Base-by-base conservation (phyloP, 2,113 vertebrate species). In the Climacteris rufus region DNA sequence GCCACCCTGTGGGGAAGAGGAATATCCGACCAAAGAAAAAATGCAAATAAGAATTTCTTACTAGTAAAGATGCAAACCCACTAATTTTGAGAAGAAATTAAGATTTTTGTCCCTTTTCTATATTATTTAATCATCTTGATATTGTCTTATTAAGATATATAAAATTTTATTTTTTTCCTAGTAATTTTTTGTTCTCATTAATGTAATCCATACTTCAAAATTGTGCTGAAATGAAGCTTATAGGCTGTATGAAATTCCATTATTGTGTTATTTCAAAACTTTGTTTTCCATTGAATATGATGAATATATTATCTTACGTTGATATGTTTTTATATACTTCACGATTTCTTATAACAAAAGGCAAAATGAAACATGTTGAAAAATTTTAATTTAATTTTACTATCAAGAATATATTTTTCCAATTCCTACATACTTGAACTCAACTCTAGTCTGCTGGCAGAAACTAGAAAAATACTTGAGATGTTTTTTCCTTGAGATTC, bases 1-100 rank as follows among this genome's bases (percentile, higher is more conserved):
- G 94, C 97, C 98, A 95, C 93, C 98, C 91, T 77, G 96, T 97
- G 98, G 97, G 56, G 30, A 94, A 69, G 8, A 86, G 39, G 45
- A 75, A 56, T 83, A 88, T 68, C 63, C 1, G 5, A 12, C 19
- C 14, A 9, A 31, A 49, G 57, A 4, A 50, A 35, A 61, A 35
- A 8, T 4, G 10, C 15, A 45, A 31, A 7, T 10, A 71, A 65
- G 24, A 65, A 23, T 54, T 54, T 71, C 59, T 60, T 70, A 15
- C 2, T 37, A 24, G 18, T 66, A 57, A 91, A n/a, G 25, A 42
- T n/a, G 15, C 69, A 72, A 66, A 19, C 13, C 0, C 28, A 57
- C 1, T 61, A 5, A 39, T n/a, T 72, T 70, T 68, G 17, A 61
- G 47, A 63, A 11, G 5, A 28, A 57, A 44, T 13, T 23, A 68